Percentiles rank a stretch among this genome's conserved stretches.
Conservation (phyloP, 2,797 vertebrate genomes). For the Pteronotus mesoamericanus region DNA sequence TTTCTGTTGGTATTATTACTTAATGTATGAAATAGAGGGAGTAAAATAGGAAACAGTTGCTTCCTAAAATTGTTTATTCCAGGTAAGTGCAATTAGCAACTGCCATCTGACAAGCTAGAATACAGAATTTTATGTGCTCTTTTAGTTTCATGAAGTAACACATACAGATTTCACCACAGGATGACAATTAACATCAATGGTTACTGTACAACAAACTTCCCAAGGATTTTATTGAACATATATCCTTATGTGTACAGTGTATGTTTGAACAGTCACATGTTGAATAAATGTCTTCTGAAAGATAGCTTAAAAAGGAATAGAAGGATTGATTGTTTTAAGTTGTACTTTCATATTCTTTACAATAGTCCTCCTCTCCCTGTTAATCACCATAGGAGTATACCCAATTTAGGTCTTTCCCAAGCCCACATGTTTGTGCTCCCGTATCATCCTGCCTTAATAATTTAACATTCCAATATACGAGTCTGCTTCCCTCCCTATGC, state of each 20-base stretch:
- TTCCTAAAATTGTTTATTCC: conserved; percentile 9
- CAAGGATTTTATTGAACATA: background rate
- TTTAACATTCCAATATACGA: background rate
- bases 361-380: background rate
- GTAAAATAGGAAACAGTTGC: background rate
- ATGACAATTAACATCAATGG: background rate
- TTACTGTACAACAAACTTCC: background rate
- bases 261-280: conserved; percentile 2
- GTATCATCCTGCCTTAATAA: background rate
- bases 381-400: background rate
- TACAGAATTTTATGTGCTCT: background rate
- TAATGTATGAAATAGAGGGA: background rate
- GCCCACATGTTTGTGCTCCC: background rate
- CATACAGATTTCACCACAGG: background rate
- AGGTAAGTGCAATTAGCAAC: conserved; percentile 13
- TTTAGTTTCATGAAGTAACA: conserved; percentile 30
- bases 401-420: background rate
- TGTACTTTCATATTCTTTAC: background rate
- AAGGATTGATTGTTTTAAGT: background rate
- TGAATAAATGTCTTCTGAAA: conserved; percentile 28
- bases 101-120: background rate
- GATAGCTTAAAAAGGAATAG: conserved; percentile 47
- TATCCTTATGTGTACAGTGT: background rate
- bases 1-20: conserved; percentile 35
- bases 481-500: background rate